phyloP scores from a whole-genome alignment of 2,113 vertebrate genomes.

The Gymnocephalus cernua region DNA sequence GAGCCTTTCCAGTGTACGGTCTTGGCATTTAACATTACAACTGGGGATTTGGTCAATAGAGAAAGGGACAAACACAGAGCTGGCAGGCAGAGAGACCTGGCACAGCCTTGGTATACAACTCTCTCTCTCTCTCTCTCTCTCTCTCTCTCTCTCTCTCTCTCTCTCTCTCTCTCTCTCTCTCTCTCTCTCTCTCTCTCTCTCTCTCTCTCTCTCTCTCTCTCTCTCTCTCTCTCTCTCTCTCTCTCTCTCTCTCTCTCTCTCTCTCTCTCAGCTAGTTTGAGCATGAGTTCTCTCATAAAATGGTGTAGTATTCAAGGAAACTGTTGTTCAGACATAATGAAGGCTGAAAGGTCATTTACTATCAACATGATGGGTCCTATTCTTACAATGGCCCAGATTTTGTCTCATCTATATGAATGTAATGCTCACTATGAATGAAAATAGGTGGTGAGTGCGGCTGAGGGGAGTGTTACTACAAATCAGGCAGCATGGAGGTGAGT shows the following conservation, averaged over 20 bases:
- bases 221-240: too few species aligned
- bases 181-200: neutral
- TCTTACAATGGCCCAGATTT: neutral
- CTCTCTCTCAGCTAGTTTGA: neutral
- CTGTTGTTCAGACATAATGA: constrained; percentile 13
- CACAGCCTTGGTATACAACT: constrained; percentile 45
- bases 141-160: neutral
- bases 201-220: constrained; percentile 18
- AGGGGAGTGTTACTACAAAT: constrained; percentile 3
- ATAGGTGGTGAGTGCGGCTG: neutral
- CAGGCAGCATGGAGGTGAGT: neutral
- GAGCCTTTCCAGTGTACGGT: neutral
- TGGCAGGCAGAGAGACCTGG: constrained; percentile 62
- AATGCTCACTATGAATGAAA: neutral
- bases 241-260: constrained; percentile 13
- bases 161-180: constrained; percentile 6
- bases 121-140: constrained; percentile 6
- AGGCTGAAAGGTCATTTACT: constrained; percentile 10
- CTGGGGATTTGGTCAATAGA: constrained; percentile 35
- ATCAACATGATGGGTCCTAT: neutral
- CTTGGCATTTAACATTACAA: constrained; percentile 32
- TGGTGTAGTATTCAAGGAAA: neutral
- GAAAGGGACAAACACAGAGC: constrained; percentile 51
- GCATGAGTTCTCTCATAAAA: neutral
- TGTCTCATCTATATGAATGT: neutral